Evolutionary conservation across 2,113 vertebrate genomes (phyloP).

Genomic region (Ceuthmochares aereus): DNA sequence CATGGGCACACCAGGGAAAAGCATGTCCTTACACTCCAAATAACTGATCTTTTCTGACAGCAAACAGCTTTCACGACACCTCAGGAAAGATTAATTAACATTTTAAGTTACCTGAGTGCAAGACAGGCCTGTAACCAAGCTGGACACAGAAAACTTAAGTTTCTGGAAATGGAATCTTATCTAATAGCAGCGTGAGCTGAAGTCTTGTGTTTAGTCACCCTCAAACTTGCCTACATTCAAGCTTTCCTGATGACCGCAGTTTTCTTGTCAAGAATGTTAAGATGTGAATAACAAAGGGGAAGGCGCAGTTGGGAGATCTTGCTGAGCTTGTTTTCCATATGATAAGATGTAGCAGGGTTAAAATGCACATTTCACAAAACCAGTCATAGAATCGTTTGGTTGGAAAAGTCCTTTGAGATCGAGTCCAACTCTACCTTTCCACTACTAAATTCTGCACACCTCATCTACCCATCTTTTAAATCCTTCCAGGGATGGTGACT

Average conservation of each 20-base stretch:
- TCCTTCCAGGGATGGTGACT: too few relatives aligned
- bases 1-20: background rate
- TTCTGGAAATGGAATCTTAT: fast-evolving
- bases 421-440: too few relatives aligned
- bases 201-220: fast-evolving
- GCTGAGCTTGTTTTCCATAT: fast-evolving
- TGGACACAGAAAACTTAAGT: background rate
- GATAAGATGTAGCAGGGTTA: background rate
- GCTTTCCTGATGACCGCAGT: fast-evolving
- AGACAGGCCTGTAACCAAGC: background rate
- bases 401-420: too few relatives aligned
- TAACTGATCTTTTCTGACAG: background rate
- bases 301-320: background rate
- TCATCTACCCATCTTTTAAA: too few relatives aligned
- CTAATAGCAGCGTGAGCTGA: fast-evolving
- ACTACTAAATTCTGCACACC: too few relatives aligned
- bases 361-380: background rate
- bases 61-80: background rate
- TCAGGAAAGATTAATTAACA: background rate
- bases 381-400: background rate
- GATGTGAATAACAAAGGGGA: fast-evolving
- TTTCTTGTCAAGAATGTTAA: fast-evolving
- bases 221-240: too few relatives aligned
- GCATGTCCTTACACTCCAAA: background rate
- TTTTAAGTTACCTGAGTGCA: background rate